Evolutionary conservation across 2,797 vertebrate species (phyloP).

Genomic region (Heliangelus exortis): DNA sequence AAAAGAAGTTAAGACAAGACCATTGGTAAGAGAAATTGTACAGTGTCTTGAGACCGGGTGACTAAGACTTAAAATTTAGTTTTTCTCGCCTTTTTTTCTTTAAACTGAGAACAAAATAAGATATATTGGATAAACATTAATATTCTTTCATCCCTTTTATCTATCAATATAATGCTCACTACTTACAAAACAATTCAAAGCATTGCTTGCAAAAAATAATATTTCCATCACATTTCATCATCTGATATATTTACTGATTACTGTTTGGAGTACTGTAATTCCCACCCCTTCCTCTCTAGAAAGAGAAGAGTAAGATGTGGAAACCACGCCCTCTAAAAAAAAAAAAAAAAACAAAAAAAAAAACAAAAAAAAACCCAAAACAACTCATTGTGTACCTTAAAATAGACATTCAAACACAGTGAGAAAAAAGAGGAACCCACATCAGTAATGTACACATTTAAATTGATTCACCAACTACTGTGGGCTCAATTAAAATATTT

Average conservation of each 20-base stretch:
- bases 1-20: slow-evolving; percentile 68
- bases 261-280: slow-evolving; percentile 32
- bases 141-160: neutral
- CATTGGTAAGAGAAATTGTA: slow-evolving; percentile 39
- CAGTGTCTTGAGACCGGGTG: slow-evolving; percentile 38
- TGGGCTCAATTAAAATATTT: slow-evolving; percentile 54
- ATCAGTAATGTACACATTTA: neutral
- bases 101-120: neutral
- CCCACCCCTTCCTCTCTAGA: rapidly evolving
- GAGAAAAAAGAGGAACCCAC: slow-evolving; percentile 61
- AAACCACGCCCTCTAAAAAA: slow-evolving; percentile 13
- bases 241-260: slow-evolving; percentile 34
- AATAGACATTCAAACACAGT: slow-evolving; percentile 48
- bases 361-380: no score
- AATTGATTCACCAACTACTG: slow-evolving; percentile 40
- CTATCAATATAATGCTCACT: rapidly evolving
- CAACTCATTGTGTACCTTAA: slow-evolving; percentile 36
- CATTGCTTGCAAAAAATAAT: slow-evolving; percentile 42
- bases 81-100: neutral
- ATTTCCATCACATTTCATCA: slow-evolving; percentile 59
- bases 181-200: slow-evolving; percentile 46
- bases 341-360: slow-evolving; percentile 22
- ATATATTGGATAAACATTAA: neutral
- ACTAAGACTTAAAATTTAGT: neutral
- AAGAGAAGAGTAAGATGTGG: slow-evolving; percentile 7